Evolutionary conservation across 1,140 invertebrate genomes (phyloP), one percentile per base, ranked within the genome.

Genomic region (Nautilus pompilius): DNA sequence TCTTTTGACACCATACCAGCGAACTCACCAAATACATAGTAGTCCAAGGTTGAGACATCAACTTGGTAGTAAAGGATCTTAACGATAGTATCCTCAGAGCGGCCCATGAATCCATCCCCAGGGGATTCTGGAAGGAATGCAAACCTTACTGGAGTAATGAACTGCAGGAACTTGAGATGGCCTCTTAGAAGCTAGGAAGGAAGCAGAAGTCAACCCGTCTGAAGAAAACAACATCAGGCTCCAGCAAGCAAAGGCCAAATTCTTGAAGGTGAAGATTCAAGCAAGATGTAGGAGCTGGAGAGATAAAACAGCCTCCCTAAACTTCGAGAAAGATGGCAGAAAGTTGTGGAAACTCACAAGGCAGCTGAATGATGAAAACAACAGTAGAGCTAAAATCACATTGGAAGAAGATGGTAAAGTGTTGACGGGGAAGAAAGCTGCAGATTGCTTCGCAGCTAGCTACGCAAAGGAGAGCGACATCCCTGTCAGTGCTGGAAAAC

Each of bases 121-220:
- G 45, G 49, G 55, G 59, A 5, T 26, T 48, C 26, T 3, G 58
- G 15, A 60, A 53, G 29, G 20, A 60, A 8, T 65, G 61, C 46
- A 60, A 63, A 45, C 55, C 62, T 22, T 61, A 65, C 53, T 61
- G 62, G 62, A 68, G 29, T 20, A 41, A 48, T 13, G 20, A 64
- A 26, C 41, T 60, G 28, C 15, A 64, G 28, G 36, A 60, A n/a
- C 49, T 57, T 15, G 2, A 67, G 28, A 33, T 28, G 34, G 55
- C 26, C 22, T 67, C 29, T 59, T 57, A 24, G 34, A 60, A 57
- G 62, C 53, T 41, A 64, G 66, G 46, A 30, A 54, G 49, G 53
- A 49, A 63, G 55, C 56, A 22, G 59, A 57, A 65, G 17, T 17
- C 10, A 17, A 62, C 36, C 60, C 64, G 17, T 54, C 45, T 34